Evolutionary conservation across 2,797 vertebrate genomes (phyloP), one percentile per base, ranked within the genome.

Genomic region (Oophaga sylvatica): DNA sequence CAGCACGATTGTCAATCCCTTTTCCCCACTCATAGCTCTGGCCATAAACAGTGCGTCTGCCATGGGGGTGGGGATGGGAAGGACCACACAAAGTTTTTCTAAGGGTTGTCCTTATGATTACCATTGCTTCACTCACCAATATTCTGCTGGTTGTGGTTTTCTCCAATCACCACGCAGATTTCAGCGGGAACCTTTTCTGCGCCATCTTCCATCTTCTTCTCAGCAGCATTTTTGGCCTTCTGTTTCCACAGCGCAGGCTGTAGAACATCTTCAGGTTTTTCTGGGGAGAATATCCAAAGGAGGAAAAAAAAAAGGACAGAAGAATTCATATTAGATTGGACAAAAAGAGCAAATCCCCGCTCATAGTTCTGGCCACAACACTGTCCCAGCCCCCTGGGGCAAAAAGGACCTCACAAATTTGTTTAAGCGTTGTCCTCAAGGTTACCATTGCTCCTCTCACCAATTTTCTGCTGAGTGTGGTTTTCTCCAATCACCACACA

Each of bases 91-190:
- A 41, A 41, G 35, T 41, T 41, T 41, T 41, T 41, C 35, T 41
- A 53, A 53, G 48, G 48, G 8, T 53, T 11, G 11, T 10, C 48
- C 11, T 53, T 7, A 8, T 11, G 48, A 53, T 53, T 9, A 53
- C 48, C 6, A 53, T 53, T 7, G 8, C 48, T 53, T 20, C 70
- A 91, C 95, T 95, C 94, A 98, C 98, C 98, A 22, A 98, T 97
- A 1, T 97, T 95, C 94, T 98, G 98, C 91, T 97, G 95, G 94
- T 96, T 97, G 89, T 97, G 97, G 87, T 97, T 94, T 0, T 97
- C 96, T 0, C 98, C 98, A 12, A 99, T 97, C 90, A 99, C 97
- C 92, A 99, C 98, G 5, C 98, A 99, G 94, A 99, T 99, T 93
- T 99, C 98, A 0, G 98, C 97, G 0, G 98, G 98, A 77, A 96